Percentiles rank a stretch among this genome's conserved stretches.
phyloP scores from a whole-genome alignment of 1,140 invertebrate species.

The Coelopa frigida region DNA sequence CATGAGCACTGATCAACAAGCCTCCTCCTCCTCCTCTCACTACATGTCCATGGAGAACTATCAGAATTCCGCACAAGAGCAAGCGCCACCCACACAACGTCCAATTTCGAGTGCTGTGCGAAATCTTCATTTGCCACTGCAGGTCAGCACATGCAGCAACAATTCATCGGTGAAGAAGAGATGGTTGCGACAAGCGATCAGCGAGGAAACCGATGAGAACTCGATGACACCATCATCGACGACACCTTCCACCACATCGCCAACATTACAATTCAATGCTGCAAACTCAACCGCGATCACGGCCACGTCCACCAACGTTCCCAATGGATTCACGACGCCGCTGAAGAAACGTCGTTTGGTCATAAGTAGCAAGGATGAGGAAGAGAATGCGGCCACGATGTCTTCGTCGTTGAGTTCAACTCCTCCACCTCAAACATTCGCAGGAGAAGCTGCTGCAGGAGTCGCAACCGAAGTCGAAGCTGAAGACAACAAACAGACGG shows the following conservation, averaged over 20 bases:
- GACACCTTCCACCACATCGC: not conserved
- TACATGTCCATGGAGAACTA: no score
- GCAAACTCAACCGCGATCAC: constrained; percentile 1
- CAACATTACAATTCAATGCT: constrained; percentile 7
- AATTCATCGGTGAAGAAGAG: constrained; percentile 76
- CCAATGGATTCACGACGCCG: constrained; percentile 79
- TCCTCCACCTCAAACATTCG: not conserved
- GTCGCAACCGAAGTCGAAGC: not conserved
- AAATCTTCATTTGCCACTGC: constrained; percentile 23
- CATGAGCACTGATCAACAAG: not conserved
- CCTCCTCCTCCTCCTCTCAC: no score
- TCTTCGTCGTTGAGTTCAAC: not conserved
- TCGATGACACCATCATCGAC: constrained; percentile 11
- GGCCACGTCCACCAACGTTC: constrained; percentile 53
- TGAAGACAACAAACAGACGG: not conserved
- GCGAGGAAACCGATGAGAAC: constrained; percentile 60
- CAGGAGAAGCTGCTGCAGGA: not conserved
- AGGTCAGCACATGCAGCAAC: constrained; percentile 31
- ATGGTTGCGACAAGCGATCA: constrained; percentile 93
- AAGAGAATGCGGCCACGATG: not conserved
- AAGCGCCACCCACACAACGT: not conserved
- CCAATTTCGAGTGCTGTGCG: not conserved
- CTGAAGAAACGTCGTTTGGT: constrained; percentile 86
- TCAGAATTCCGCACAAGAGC: not conserved
- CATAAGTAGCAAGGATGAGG: constrained; percentile 45